Conservation (phyloP, 1,140 invertebrate genomes). For the Pseudoatta argentina region DNA sequence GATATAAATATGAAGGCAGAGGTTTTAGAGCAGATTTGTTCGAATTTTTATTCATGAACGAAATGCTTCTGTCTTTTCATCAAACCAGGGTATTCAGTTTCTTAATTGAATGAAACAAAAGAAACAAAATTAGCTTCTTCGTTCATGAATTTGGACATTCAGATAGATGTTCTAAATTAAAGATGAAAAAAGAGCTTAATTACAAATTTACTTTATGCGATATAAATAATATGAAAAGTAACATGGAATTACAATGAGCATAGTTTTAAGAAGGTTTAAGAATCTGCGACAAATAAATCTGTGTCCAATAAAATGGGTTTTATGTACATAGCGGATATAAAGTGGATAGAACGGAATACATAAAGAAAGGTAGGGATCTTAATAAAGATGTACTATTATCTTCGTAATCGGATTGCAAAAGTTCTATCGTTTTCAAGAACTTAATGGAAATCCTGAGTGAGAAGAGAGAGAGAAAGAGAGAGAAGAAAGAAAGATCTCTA, state of each 20-base stretch:
- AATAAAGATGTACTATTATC: constrained; percentile 21
- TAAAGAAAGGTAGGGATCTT: not conserved
- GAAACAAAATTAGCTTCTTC: not conserved
- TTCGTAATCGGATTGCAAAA: constrained; percentile 57
- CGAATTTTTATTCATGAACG: not conserved
- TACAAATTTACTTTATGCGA: not conserved
- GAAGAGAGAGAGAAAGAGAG: not conserved
- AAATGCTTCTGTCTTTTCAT: not conserved
- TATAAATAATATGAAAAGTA: not conserved
- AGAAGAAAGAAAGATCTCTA: not conserved
- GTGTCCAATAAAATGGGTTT: constrained; percentile 12
- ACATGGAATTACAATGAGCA: not conserved
- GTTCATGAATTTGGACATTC: not conserved
- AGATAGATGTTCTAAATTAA: not conserved
- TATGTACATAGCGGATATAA: constrained; percentile 36
- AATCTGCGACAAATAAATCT: constrained; percentile 26
- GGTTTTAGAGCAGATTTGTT: not conserved
- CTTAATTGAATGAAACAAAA: not conserved
- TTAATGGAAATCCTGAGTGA: constrained; percentile 47
- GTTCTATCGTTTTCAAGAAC: constrained; percentile 50
- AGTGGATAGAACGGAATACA: constrained; percentile 29
- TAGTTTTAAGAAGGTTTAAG: not conserved
- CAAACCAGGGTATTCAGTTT: not conserved
- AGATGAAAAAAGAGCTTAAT: not conserved
- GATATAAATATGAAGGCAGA: not conserved